Base-by-base conservation (phyloP, 2,888 invertebrate genomes). In the Cantharis flavilabris region DNA sequence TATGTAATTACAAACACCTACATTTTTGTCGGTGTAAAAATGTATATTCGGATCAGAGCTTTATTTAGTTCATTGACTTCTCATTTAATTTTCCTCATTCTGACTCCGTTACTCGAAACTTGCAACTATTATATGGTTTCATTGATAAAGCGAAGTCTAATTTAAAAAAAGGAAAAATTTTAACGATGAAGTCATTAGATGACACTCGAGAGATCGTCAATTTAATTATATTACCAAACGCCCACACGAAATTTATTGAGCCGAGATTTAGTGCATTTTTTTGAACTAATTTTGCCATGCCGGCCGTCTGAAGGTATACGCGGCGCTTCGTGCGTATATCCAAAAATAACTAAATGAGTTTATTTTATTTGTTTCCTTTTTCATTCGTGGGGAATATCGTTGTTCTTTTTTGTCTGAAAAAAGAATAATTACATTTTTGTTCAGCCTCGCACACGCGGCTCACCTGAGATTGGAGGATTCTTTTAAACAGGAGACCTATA, bases 271-370 rank as follows among this genome's bases (percentile, higher is more conserved):
- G 49, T 49, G 49, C 49, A 13, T 49, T 49, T 49, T 49, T 49
- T 49, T 49, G 49, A 49, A 49, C 49, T 67, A 67, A 23, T 74
- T 69, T 28, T 63, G 71, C 75, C 75, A 71, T 30, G 69, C 75
- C 71, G 75, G 69, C 71, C 71, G 75, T 75, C 75, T 75, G 30
- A 23, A 74, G 62, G 70, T 70, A 33, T 23, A 62, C 49, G 70
- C 63, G 62, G 49, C 73, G 73, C 70, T 74, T 74, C n/a, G 73
- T 69, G 62, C 9, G 49, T 28, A 23, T 26, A 23, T 26, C 70
- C 70, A 75, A 70, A 70, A 70, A 75, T 75, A 73, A 69, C 69
- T 73, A 65, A 70, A 75, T 75, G 74, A 70, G 73, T 73, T 73
- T 65, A 62, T 49, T 49, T 49, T 49, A 49, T 64, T 64, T 67